phyloP scores from a whole-genome alignment of 2,113 vertebrate genomes.

The Meles meles region DNA sequence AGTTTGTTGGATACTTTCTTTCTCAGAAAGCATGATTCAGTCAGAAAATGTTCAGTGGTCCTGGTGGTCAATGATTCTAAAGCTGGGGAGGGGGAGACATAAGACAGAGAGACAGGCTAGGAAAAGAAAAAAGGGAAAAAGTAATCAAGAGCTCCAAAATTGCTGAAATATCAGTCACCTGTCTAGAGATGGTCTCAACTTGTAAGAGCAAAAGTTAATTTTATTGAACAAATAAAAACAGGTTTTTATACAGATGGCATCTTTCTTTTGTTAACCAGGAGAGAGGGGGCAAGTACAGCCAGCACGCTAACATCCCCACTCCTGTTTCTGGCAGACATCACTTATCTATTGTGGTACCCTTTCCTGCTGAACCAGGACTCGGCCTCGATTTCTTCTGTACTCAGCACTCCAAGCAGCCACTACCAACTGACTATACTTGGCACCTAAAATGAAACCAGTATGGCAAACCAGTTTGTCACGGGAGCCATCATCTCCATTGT shows the following conservation, averaged over 20 bases:
- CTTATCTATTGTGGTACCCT: background rate
- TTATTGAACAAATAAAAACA: background rate
- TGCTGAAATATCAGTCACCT: background rate
- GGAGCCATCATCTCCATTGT: background rate
- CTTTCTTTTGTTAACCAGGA: background rate
- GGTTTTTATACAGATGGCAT: background rate
- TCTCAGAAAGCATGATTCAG: conserved; percentile 43
- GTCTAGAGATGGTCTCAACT: background rate
- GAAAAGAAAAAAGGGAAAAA: background rate
- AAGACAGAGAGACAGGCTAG: background rate
- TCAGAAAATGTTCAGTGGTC: background rate
- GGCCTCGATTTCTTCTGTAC: background rate
- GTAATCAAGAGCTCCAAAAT: background rate
- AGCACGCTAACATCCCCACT: too few relatives aligned
- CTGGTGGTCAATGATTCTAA: background rate
- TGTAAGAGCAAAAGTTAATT: background rate
- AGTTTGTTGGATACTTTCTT: conserved; percentile 64
- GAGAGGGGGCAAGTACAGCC: background rate
- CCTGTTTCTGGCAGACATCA: background rate
- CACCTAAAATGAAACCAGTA: background rate
- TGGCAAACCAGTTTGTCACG: background rate
- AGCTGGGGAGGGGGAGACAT: background rate
- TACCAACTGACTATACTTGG: background rate
- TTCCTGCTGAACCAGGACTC: background rate
- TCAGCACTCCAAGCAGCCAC: background rate